Evolutionary conservation across 1,140 invertebrate genomes (phyloP).

Genomic region (Thalassaphorura encarpata): DNA sequence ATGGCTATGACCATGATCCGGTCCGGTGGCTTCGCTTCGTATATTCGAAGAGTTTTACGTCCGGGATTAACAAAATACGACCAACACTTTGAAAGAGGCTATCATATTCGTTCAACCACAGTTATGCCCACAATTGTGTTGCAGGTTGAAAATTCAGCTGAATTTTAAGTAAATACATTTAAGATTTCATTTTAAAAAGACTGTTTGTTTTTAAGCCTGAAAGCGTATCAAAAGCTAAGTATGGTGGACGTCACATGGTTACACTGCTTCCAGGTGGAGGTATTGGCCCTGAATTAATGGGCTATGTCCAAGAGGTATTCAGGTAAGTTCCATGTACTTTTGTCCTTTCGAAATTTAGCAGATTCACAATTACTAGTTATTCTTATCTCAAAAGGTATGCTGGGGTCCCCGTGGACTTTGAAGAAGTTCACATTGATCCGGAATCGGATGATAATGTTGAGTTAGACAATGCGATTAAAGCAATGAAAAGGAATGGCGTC

Average conservation of each 20-base stretch:
- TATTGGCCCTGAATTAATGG: slow-evolving; percentile 50
- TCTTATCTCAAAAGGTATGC: slow-evolving; percentile 38
- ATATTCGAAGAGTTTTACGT: too few species aligned
- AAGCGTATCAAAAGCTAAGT: too few species aligned
- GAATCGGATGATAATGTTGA: slow-evolving; percentile 41
- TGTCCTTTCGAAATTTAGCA: background rate
- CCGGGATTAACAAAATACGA: too few species aligned
- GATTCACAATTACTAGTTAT: slow-evolving; percentile 4
- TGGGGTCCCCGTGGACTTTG: slow-evolving; percentile 55
- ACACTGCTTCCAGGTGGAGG: slow-evolving; percentile 46
- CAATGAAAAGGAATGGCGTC: slow-evolving; percentile 56
- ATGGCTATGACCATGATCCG: too few species aligned
- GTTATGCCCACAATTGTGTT: too few species aligned
- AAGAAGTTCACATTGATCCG: slow-evolving; percentile 45
- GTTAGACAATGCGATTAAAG: slow-evolving; percentile 48
- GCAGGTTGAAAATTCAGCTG: too few species aligned
- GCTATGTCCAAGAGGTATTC: slow-evolving; percentile 46
- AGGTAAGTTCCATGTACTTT: slow-evolving; percentile 13
- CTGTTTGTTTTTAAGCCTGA: too few species aligned
- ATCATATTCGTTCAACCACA: too few species aligned
- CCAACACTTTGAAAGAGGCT: too few species aligned
- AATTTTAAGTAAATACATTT: too few species aligned
- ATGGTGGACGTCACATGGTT: slow-evolving; percentile 50
- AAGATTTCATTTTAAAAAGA: too few species aligned
- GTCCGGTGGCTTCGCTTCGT: too few species aligned